These are phyloP conservation scores for Wasmannia auropunctata DNA, from an alignment of 1,140 invertebrate species.

Conservation along the genomic window DNA sequence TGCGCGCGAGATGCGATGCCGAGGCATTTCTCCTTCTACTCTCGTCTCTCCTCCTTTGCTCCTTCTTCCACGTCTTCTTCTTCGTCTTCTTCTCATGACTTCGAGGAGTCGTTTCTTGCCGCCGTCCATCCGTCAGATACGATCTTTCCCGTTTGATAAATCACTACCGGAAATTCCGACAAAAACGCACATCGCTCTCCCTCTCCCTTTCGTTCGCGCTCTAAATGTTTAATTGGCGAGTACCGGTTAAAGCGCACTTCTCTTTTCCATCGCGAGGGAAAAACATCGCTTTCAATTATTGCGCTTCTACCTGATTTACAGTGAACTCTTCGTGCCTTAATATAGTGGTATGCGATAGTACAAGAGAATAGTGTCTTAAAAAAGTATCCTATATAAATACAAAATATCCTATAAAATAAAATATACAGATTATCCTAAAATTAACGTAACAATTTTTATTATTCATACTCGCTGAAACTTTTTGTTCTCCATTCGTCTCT, in stretches of 20 bases:
- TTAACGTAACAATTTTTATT: background rate
- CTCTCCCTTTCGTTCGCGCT: slow-evolving; percentile 75
- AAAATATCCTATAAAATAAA: no score
- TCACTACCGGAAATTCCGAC: slow-evolving; percentile 83
- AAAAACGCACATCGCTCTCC: slow-evolving; percentile 78
- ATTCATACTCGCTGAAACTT: background rate
- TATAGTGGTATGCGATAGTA: background rate
- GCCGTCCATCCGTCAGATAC: slow-evolving; percentile 74
- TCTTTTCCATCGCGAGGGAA: slow-evolving; percentile 18
- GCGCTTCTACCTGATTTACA: background rate
- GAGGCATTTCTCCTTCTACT: slow-evolving; percentile 25
- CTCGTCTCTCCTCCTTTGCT: slow-evolving; percentile 56
- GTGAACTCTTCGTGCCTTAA: background rate
- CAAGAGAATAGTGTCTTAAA: background rate
- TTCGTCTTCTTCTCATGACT: slow-evolving; percentile 60
- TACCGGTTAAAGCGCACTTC: slow-evolving; percentile 44
- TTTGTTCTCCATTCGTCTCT: background rate
- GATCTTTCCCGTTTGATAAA: slow-evolving; percentile 85
- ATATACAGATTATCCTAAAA: background rate
- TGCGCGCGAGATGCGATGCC: slow-evolving; percentile 32
- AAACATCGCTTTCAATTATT: slow-evolving; percentile 1
- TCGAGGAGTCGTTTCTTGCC: slow-evolving; percentile 78
- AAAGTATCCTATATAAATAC: background rate
- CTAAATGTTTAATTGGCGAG: slow-evolving; percentile 82
- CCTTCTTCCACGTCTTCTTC: slow-evolving; percentile 53